A percentile compares a stretch with the other conserved stretches of the same genome.
Evolutionary conservation across 64 coral and sea anemone genomes (phyloP).

Genomic region (Montipora capricornis): DNA sequence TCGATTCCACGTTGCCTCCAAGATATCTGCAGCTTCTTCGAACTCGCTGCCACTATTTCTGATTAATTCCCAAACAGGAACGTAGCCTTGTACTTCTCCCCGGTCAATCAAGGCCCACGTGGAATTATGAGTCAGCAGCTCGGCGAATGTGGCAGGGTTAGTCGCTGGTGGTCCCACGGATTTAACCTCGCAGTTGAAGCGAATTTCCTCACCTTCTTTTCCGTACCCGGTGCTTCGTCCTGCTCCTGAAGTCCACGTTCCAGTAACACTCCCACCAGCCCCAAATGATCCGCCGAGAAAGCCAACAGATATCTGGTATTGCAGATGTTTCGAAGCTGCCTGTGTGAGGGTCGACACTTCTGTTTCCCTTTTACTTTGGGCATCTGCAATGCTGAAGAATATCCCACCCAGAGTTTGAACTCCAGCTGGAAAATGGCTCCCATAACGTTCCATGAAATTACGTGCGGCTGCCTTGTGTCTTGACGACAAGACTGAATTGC

Average conservation of each 20-base stretch:
- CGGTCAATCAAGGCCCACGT: slow-evolving; percentile 51
- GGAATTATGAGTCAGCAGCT: background rate
- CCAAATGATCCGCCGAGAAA: slow-evolving; percentile 20
- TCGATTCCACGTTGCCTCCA: background rate
- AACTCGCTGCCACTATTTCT: background rate
- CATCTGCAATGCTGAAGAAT: slow-evolving; percentile 35
- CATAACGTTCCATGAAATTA: slow-evolving; percentile 45
- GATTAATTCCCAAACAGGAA: slow-evolving; percentile 33
- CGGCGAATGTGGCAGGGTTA: background rate
- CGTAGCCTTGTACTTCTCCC: background rate
- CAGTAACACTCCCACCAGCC: background rate
- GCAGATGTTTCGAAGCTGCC: background rate
- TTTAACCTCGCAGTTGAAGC: background rate
- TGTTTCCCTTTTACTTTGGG: background rate
- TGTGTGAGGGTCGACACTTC: background rate
- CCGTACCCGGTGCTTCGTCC: background rate
- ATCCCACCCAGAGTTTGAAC: slow-evolving; percentile 62
- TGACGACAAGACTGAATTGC: background rate
- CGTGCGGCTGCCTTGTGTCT: slow-evolving; percentile 18
- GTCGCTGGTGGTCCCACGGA: background rate
- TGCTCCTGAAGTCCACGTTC: background rate
- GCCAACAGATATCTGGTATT: slow-evolving; percentile 26
- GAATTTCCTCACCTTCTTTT: too few species aligned
- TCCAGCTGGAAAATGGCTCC: slow-evolving; percentile 70
- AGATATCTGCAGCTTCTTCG: background rate